Conservation (phyloP, 2,888 invertebrate genomes). For the Eupithecia subfuscata region DNA sequence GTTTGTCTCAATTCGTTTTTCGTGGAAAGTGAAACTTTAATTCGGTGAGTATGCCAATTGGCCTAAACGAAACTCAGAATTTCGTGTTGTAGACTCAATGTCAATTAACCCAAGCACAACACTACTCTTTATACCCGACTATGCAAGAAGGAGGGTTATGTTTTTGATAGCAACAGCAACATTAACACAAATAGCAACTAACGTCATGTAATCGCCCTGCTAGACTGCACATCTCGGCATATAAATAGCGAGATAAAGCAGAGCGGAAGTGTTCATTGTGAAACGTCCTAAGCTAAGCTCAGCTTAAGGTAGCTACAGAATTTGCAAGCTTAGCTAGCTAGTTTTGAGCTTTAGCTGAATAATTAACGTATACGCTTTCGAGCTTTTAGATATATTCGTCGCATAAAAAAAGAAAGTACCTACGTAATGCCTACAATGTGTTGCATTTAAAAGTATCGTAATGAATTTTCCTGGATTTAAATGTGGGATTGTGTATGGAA, state of each 20-base stretch:
- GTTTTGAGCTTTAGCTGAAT: neutral
- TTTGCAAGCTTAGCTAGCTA: neutral
- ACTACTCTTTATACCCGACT: neutral
- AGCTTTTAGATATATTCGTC: neutral
- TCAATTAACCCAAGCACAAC: too few relatives aligned
- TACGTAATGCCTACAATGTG: neutral
- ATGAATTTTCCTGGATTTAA: neutral
- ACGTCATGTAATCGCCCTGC: neutral
- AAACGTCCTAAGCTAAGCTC: conserved; percentile 9
- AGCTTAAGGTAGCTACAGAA: conserved; percentile 1
- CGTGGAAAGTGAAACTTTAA: too few relatives aligned
- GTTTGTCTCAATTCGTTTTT: too few relatives aligned
- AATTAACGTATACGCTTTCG: neutral
- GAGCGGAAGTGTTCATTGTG: conserved; percentile 7
- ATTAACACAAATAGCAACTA: neutral
- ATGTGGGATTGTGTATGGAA: neutral
- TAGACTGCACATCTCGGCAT: neutral
- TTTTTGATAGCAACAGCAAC: neutral
- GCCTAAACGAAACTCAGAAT: too few relatives aligned
- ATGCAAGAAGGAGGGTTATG: neutral
- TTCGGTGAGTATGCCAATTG: too few relatives aligned
- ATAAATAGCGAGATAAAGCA: conserved; percentile 15
- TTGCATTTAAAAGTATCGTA: neutral
- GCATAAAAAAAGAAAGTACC: neutral
- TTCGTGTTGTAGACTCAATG: too few relatives aligned